These are phyloP conservation scores for Dorcus hopei DNA, from an alignment of 2,888 invertebrate genomes.

Conservation along the genomic window DNA sequence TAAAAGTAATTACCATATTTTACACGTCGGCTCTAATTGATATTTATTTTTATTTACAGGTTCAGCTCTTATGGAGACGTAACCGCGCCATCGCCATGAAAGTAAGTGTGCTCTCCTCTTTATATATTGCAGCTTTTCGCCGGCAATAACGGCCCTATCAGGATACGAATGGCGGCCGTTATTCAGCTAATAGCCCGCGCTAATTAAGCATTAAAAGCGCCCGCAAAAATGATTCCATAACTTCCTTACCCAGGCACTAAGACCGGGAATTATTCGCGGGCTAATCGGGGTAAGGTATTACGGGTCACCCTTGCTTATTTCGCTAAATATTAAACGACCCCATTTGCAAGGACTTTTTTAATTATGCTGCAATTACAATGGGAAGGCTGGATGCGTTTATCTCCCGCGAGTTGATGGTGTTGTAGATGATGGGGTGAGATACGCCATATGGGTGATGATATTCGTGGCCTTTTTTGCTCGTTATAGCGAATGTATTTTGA, in stretches of 20 bases:
- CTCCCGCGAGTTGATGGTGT: neutral
- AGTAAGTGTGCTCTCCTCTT: conserved; percentile 5
- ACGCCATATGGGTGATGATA: too few species aligned
- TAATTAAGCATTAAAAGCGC: conserved; percentile 9
- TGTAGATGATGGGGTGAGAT: too few species aligned
- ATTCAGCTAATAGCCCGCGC: neutral
- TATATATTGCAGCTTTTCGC: neutral
- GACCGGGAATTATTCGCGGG: conserved; percentile 10
- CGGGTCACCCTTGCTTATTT: conserved; percentile 28
- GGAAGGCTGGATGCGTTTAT: conserved; percentile 17
- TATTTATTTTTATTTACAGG: conserved; percentile 5
- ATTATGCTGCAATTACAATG: conserved; percentile 29
- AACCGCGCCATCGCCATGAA: neutral
- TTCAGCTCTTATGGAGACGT: conserved; percentile 8
- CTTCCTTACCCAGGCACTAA: neutral
- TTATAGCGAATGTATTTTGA: too few species aligned
- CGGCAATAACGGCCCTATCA: too few species aligned
- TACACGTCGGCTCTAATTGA: too few species aligned
- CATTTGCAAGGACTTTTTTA: conserved; percentile 36
- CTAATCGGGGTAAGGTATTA: conserved; percentile 1
- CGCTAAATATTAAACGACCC: conserved; percentile 38
- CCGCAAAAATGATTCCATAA: neutral
- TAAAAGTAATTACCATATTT: too few species aligned
- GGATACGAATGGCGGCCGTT: neutral
- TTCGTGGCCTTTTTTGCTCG: too few species aligned